Percentiles rank a stretch among this genome's conserved stretches.
These are phyloP conservation scores for Drosophila anomelani DNA, from an alignment of 2,888 invertebrate genomes.

Conservation along the genomic window DNA sequence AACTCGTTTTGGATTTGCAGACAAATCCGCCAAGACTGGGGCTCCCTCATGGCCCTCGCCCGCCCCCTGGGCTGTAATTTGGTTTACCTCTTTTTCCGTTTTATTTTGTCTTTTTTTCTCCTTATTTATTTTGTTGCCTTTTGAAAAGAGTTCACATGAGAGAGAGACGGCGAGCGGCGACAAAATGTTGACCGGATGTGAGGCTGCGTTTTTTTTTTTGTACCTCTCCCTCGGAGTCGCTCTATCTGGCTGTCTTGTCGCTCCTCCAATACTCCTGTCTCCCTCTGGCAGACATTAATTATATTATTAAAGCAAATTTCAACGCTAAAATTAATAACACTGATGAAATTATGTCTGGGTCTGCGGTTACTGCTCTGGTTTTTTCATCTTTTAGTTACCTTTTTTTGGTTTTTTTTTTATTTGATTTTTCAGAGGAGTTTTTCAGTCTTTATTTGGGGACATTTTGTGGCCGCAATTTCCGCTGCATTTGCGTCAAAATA, in stretches of 20 bases:
- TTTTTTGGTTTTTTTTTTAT: not conserved
- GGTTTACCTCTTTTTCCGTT: conserved; percentile 66
- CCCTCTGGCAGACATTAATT: conserved; percentile 59
- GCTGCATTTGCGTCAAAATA: conserved; percentile 52
- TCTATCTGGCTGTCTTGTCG: conserved; percentile 12
- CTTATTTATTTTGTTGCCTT: conserved; percentile 52
- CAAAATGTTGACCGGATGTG: conserved; percentile 82
- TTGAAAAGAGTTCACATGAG: conserved; percentile 76
- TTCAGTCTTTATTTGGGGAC: conserved; percentile 22
- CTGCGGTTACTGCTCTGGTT: conserved; percentile 14
- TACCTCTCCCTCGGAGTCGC: conserved; percentile 46
- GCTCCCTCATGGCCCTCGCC: conserved; percentile 11
- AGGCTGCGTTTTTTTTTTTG: conserved; percentile 77
- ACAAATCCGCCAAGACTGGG: conserved; percentile 66
- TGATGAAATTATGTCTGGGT: conserved; percentile 47
- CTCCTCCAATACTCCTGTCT: conserved; percentile 21
- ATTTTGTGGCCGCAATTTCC: conserved; percentile 67
- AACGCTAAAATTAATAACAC: conserved; percentile 61
- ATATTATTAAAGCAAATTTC: conserved; percentile 79
- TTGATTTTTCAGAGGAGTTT: conserved; percentile 14
- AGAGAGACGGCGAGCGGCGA: conserved; percentile 75
- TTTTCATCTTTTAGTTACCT: conserved; percentile 1
- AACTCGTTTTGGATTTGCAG: conserved; percentile 79
- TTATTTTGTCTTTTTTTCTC: conserved; percentile 24
- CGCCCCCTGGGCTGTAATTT: conserved; percentile 66